phyloP scores from a whole-genome alignment of 2,797 vertebrate genomes.

The Oreonectes daqikongensis region DNA sequence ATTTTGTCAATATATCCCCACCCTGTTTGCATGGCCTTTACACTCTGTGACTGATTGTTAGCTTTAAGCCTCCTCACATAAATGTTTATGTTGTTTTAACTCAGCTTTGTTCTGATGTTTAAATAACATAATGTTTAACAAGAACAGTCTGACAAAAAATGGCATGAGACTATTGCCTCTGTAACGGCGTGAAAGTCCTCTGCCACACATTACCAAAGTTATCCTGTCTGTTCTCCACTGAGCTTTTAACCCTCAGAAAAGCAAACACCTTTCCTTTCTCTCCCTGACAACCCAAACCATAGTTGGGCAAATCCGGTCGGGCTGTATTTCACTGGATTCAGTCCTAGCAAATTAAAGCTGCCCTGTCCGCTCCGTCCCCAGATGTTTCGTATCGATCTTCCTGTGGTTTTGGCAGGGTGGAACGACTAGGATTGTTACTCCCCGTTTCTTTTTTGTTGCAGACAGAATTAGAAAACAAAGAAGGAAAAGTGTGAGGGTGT shows the following conservation, averaged over 20 bases:
- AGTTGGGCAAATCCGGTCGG: slow-evolving; percentile 70
- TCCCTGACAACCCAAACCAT: slow-evolving; percentile 62
- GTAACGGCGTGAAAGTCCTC: slow-evolving; percentile 4
- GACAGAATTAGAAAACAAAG: slow-evolving; percentile 57
- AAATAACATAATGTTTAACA: slow-evolving; percentile 42
- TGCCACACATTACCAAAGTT: slow-evolving; percentile 44
- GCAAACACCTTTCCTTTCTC: slow-evolving; percentile 64
- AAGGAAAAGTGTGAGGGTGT: slow-evolving; percentile 53
- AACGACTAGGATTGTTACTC: slow-evolving; percentile 65
- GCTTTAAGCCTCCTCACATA: background rate
- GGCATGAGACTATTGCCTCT: slow-evolving; percentile 3
- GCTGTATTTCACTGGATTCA: slow-evolving; percentile 59
- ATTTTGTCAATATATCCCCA: background rate
- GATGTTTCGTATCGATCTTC: slow-evolving; percentile 79
- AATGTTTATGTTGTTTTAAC: slow-evolving; percentile 9
- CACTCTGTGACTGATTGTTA: background rate
- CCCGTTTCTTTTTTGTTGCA: slow-evolving; percentile 52
- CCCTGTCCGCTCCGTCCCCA: slow-evolving; percentile 73
- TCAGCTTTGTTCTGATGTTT: background rate
- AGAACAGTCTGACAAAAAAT: slow-evolving; percentile 44
- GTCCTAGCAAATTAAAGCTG: slow-evolving; percentile 71
- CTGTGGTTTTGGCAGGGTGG: slow-evolving; percentile 71
- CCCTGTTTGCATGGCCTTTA: slow-evolving; percentile 8
- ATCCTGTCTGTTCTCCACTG: slow-evolving; percentile 29
- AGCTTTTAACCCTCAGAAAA: slow-evolving; percentile 62